A percentile compares a stretch with the other conserved stretches of the same genome.
Conservation (phyloP, 2,888 invertebrate species). For the Megastigmus dorsalis region DNA sequence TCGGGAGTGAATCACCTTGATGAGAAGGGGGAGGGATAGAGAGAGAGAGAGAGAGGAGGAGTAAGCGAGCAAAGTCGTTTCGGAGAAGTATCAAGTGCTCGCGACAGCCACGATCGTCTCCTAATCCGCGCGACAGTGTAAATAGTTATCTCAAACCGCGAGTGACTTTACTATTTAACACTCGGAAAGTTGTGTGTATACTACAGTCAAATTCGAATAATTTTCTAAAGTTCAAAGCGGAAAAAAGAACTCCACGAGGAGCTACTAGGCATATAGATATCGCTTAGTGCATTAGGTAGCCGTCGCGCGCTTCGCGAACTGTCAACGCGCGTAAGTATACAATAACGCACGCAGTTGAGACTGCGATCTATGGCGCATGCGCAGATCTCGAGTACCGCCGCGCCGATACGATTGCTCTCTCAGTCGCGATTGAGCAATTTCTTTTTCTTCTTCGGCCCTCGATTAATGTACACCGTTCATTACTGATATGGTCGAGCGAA, state of each 20-base stretch:
- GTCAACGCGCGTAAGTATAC: no score
- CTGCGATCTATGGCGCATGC: conserved; percentile 31
- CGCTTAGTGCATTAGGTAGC: no score
- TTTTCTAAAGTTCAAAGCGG: no score
- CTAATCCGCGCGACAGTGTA: conserved; percentile 11
- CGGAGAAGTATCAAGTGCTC: background rate
- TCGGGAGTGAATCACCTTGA: conserved; percentile 67
- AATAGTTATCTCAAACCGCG: background rate
- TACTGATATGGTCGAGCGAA: background rate
- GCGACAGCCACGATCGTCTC: conserved; percentile 15
- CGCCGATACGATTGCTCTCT: background rate
- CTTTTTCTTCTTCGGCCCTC: background rate
- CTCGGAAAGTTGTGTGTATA: no score
- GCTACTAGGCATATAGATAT: no score
- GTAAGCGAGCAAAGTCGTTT: background rate
- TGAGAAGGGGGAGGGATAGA: conserved; percentile 38
- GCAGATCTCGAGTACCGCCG: background rate
- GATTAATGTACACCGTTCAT: background rate
- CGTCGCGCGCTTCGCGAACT: background rate
- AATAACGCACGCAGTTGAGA: background rate
- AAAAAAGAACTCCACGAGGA: no score
- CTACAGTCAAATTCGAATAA: no score
- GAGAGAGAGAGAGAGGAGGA: background rate
- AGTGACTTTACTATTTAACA: no score
- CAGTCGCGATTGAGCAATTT: background rate